phyloP scores from a whole-genome alignment of 2,888 invertebrate species.

The Xanthorhoe spadicearia region DNA sequence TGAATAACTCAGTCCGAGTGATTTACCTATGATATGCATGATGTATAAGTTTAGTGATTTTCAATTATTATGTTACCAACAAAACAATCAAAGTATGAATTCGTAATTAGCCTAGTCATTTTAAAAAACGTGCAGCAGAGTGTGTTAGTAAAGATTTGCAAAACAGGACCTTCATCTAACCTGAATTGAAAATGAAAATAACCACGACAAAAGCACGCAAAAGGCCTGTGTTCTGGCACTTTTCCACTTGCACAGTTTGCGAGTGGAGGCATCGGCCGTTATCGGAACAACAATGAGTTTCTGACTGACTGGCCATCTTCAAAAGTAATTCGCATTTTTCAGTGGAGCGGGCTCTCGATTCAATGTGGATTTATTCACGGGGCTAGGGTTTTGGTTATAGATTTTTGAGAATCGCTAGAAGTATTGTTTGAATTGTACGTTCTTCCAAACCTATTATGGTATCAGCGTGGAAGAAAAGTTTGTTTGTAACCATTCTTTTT shows the following conservation, averaged over 20 bases:
- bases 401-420: conserved; percentile 6
- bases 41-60: too few relatives aligned
- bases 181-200: neutral
- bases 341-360: conserved; percentile 46
- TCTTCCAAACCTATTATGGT: neutral
- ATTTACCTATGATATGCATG: too few relatives aligned
- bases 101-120: too few relatives aligned
- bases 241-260: conserved; percentile 72
- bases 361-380: conserved; percentile 36
- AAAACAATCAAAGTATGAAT: too few relatives aligned
- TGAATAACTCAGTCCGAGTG: too few relatives aligned
- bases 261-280: conserved; percentile 66
- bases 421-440: neutral
- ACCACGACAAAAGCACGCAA: conserved; percentile 21
- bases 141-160: too few relatives aligned
- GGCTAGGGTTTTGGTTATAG: conserved; percentile 14
- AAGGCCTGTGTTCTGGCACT: conserved; percentile 50
- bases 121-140: too few relatives aligned
- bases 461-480: neutral
- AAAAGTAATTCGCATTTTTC: conserved; percentile 77
- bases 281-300: conserved; percentile 81
- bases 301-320: conserved; percentile 78
- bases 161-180: too few relatives aligned
- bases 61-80: too few relatives aligned
- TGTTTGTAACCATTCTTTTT: neutral